phyloP scores from a whole-genome alignment of 2,797 vertebrate species.

The Gila robusta region DNA sequence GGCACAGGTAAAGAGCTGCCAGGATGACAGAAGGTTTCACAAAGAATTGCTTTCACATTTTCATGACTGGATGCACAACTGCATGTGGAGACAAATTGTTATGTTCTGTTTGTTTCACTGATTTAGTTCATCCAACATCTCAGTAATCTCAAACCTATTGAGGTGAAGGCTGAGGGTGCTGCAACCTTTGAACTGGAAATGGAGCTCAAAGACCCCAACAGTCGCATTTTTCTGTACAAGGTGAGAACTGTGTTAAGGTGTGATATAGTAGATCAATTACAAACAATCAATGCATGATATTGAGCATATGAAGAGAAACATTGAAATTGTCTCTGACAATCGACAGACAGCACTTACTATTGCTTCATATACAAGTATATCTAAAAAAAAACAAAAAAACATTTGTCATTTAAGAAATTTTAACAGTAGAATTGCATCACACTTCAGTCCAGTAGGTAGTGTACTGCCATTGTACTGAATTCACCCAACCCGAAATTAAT shows the following conservation, averaged over 20 bases:
- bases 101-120: conserved; percentile 25
- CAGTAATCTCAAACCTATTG: conserved; percentile 82
- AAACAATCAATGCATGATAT: neutral
- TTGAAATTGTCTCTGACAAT: neutral
- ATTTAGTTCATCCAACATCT: conserved; percentile 82
- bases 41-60: neutral
- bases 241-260: conserved; percentile 69
- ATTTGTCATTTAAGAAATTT: neutral
- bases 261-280: neutral
- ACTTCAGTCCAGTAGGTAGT: neutral
- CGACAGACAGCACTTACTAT: neutral
- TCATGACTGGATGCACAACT: conserved; percentile 6
- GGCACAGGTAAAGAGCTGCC: conserved; percentile 74
- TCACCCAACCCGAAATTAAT: neutral
- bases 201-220: conserved; percentile 84
- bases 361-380: neutral
- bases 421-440: neutral
- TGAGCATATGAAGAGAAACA: neutral
- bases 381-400: neutral
- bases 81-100: neutral
- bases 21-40: neutral
- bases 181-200: conserved; percentile 87
- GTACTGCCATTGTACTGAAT: neutral
- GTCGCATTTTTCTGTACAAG: conserved; percentile 89
- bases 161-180: conserved; percentile 75